phyloP scores from a whole-genome alignment of 2,797 vertebrate genomes.

The Sandelia bainsii region DNA sequence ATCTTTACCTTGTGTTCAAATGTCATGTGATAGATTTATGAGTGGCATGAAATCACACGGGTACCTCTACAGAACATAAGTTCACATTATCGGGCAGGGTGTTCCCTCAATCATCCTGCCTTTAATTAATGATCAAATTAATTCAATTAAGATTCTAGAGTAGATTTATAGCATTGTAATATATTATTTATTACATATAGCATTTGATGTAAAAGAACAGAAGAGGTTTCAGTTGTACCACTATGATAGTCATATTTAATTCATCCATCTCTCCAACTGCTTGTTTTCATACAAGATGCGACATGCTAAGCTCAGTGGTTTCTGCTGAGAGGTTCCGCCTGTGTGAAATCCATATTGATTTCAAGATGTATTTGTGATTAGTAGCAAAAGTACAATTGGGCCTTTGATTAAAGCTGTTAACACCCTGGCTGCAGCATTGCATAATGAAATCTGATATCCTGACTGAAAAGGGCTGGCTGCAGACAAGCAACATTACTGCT shows the following conservation, averaged over 20 bases:
- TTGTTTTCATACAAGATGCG: constrained; percentile 48
- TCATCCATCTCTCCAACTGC: constrained; percentile 40
- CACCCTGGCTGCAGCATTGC: constrained; percentile 23
- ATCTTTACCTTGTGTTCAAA: constrained; percentile 7
- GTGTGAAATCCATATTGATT: constrained; percentile 69
- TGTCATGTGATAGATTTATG: constrained; percentile 5
- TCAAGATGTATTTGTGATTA: constrained; percentile 60
- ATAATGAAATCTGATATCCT: constrained; percentile 73
- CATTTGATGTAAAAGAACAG: constrained; percentile 61
- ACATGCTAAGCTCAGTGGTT: constrained; percentile 26
- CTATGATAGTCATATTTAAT: constrained; percentile 64
- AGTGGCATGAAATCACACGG: constrained; percentile 6
- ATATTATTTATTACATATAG: constrained; percentile 68
- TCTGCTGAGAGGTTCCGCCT: constrained; percentile 31
- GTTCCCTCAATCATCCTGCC: constrained; percentile 46
- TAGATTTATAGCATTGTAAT: constrained; percentile 62
- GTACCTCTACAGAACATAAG: constrained; percentile 4
- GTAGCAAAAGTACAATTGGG: constrained; percentile 63
- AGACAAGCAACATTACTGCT: constrained; percentile 40
- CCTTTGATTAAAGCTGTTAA: constrained; percentile 68
- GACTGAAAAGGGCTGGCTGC: constrained; percentile 34
- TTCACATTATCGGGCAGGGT: constrained; percentile 1
- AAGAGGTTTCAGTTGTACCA: constrained; percentile 33
- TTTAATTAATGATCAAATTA: constrained; percentile 72
- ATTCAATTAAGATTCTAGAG: constrained; percentile 65